Conservation (phyloP, 1,140 invertebrate genomes). For the Aricia agestis region DNA sequence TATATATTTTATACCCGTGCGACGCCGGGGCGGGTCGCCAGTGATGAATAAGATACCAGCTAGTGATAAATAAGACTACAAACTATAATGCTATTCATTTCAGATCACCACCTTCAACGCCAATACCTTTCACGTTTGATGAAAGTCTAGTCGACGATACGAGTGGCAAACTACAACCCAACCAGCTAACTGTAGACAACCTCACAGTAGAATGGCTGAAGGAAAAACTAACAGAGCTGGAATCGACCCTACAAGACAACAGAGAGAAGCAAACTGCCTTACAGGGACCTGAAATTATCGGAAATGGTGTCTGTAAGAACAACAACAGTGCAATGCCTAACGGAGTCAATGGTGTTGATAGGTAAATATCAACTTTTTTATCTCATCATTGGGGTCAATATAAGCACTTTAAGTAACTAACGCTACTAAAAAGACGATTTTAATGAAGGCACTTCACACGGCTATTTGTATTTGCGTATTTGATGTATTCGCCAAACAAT, state of each 20-base stretch:
- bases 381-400: not conserved
- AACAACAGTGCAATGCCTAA: conserved; percentile 62
- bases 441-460: no score
- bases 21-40: no score
- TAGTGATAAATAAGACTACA: not conserved
- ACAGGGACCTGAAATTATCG: conserved; percentile 73
- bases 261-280: conserved; percentile 79
- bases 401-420: not conserved
- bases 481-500: no score
- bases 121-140: conserved; percentile 89
- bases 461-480: no score
- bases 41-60: no score
- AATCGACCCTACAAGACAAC: conserved; percentile 82
- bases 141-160: conserved; percentile 89
- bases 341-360: conserved; percentile 69
- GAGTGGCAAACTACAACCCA: conserved; percentile 86
- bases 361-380: conserved; percentile 43
- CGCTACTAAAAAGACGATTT: no score
- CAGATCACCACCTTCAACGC: conserved; percentile 84
- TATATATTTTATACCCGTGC: no score
- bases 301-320: conserved; percentile 68
- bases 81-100: conserved; percentile 31
- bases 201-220: conserved; percentile 91
- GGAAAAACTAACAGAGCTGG: conserved; percentile 85
- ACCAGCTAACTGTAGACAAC: conserved; percentile 92